Evolutionary conservation across 2,797 vertebrate species (phyloP).

Genomic region (Nannoperca obscura): DNA sequence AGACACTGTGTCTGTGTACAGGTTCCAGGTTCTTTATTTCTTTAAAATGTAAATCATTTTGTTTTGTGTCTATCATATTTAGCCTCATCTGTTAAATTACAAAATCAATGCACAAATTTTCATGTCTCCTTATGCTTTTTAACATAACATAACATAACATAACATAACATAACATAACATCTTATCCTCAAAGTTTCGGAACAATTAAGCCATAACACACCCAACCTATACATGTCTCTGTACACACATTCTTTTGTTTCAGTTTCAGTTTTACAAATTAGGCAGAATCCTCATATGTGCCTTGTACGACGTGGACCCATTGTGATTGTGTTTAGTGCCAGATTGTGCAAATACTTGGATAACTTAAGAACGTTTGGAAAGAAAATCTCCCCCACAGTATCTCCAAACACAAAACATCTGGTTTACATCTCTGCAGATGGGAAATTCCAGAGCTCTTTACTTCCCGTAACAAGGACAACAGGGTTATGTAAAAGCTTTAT

Average conservation of each 20-base stretch:
- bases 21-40: neutral
- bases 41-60: neutral
- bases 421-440: conserved; percentile 50
- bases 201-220: neutral
- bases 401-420: conserved; percentile 69
- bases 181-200: neutral
- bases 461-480: conserved; percentile 59
- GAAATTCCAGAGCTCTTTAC: conserved; percentile 51
- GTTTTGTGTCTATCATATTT: neutral
- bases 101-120: neutral
- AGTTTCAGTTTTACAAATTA: neutral
- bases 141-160: too few relatives aligned
- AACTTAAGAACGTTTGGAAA: neutral
- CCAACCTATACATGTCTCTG: neutral
- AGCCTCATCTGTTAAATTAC: neutral
- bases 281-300: neutral
- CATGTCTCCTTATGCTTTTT: accelerated
- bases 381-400: neutral
- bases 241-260: neutral
- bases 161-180: too few relatives aligned
- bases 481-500: conserved; percentile 35
- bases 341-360: conserved; percentile 46
- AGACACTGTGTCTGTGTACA: neutral
- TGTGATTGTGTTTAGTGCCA: neutral
- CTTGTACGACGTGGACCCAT: neutral